Evolutionary conservation across 1,140 invertebrate genomes (phyloP).

Genomic region (Hypsibius dujardini): DNA sequence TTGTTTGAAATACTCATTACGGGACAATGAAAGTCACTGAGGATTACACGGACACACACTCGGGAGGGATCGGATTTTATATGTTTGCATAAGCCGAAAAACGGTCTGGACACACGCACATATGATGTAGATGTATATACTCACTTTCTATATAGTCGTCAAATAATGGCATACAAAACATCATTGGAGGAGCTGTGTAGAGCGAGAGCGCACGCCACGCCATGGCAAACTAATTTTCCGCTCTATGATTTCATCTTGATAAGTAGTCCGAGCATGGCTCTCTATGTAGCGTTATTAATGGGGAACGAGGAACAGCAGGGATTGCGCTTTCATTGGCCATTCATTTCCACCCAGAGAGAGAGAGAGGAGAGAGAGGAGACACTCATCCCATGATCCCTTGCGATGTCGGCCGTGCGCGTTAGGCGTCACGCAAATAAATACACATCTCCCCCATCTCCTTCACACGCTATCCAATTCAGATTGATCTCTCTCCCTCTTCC

Average conservation of each 20-base stretch:
- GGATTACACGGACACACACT: background rate
- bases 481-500: too few relatives aligned
- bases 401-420: too few relatives aligned
- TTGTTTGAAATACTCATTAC: background rate
- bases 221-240: background rate
- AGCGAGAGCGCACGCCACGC: background rate
- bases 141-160: too few relatives aligned
- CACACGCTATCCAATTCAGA: too few relatives aligned
- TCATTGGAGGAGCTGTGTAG: background rate
- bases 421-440: too few relatives aligned
- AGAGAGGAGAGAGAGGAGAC: too few relatives aligned
- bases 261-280: background rate
- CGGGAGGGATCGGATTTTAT: background rate
- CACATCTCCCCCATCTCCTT: too few relatives aligned
- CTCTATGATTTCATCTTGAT: conserved; percentile 2
- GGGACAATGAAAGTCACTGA: conserved; percentile 9
- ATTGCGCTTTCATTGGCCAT: too few relatives aligned
- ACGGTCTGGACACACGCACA: too few relatives aligned
- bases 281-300: background rate
- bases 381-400: too few relatives aligned
- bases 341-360: too few relatives aligned
- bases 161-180: background rate
- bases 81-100: background rate
- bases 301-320: background rate
- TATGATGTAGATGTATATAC: too few relatives aligned